phyloP scores from a whole-genome alignment of 2,888 invertebrate species.

The Pyrrhia umbra region DNA sequence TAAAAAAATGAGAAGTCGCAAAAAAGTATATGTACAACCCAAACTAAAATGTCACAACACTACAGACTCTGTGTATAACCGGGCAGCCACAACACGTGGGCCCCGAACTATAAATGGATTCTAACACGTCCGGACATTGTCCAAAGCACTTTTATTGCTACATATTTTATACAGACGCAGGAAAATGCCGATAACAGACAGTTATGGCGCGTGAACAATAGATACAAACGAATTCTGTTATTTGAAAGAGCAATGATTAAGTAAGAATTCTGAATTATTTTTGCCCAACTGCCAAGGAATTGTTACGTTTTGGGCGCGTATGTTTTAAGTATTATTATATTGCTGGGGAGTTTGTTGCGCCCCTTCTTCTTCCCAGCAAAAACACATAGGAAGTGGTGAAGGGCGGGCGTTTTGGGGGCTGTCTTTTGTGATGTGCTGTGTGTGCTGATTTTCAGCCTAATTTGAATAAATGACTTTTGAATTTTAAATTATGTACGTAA shows the following conservation, averaged over 20 bases:
- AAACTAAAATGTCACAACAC: conserved; percentile 71
- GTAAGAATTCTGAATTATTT: no score
- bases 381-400: no score
- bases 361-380: no score
- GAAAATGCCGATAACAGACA: conserved; percentile 64
- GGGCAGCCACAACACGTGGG: conserved; percentile 76
- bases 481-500: no score
- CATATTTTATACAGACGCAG: conserved; percentile 80
- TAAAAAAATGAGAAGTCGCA: background rate
- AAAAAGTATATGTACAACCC: conserved; percentile 59
- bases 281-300: no score
- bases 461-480: no score
- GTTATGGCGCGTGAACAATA: conserved; percentile 26
- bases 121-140: conserved; percentile 83
- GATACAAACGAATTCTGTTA: conserved; percentile 32
- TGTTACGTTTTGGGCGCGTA: no score
- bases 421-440: no score
- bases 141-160: conserved; percentile 83
- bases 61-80: conserved; percentile 77
- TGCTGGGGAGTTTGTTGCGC: no score
- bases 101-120: conserved; percentile 83
- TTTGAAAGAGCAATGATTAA: background rate
- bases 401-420: no score
- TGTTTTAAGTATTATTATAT: no score
- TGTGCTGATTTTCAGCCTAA: no score